A percentile compares a stretch with the other conserved stretches of the same genome.
These are phyloP conservation scores for Habropoda laboriosa DNA, from an alignment of 1,140 invertebrate species.

Conservation along the genomic window DNA sequence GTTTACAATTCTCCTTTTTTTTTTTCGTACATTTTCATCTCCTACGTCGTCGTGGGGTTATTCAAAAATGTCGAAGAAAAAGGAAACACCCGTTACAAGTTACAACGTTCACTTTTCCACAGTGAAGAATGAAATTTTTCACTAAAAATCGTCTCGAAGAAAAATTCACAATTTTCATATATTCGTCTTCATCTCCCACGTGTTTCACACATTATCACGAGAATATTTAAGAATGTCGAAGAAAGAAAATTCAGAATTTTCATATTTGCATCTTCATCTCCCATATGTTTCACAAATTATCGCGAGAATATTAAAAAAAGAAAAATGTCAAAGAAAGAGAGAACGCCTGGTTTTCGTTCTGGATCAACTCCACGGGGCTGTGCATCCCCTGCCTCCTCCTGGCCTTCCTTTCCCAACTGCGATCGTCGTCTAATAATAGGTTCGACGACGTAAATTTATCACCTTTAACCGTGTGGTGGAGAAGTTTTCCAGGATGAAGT, in stretches of 20 bases:
- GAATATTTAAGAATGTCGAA: slow-evolving; percentile 5
- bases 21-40: too few species aligned
- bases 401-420: background rate
- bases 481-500: slow-evolving; percentile 21
- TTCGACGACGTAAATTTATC: slow-evolving; percentile 28
- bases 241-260: too few species aligned
- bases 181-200: background rate
- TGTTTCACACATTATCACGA: background rate
- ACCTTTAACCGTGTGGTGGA: slow-evolving; percentile 12
- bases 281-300: background rate
- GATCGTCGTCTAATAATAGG: slow-evolving; percentile 26
- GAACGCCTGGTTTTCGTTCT: background rate
- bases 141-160: background rate
- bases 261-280: too few species aligned
- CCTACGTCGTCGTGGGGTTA: too few species aligned
- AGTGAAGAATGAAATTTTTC: background rate
- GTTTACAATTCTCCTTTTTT: too few species aligned
- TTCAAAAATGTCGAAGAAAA: too few species aligned
- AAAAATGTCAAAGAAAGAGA: background rate
- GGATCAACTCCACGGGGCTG: background rate
- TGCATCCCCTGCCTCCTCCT: background rate
- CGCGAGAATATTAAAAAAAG: background rate
- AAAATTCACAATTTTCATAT: background rate
- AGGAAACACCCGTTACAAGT: background rate
- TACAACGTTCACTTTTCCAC: background rate